phyloP scores from a whole-genome alignment of 2,113 vertebrate species.

The Gymnorhina tibicen region DNA sequence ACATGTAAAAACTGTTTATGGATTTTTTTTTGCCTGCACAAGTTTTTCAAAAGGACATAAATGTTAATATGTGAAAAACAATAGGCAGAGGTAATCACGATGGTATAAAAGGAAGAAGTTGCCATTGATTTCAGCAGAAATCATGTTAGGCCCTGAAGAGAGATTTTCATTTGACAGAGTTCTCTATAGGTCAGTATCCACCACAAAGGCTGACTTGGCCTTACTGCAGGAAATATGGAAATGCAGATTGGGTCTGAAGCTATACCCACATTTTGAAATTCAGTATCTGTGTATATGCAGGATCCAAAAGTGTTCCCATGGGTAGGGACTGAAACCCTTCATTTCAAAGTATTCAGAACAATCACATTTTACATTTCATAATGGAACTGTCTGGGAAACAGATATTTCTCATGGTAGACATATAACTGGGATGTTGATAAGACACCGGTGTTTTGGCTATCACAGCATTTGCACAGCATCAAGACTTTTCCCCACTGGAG shows the following conservation, averaged over 20 bases:
- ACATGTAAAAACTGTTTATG: background rate
- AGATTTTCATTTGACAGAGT: background rate
- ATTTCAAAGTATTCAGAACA: background rate
- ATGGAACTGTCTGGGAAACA: background rate
- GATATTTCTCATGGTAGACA: background rate
- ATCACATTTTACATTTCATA: background rate
- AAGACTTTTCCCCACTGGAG: background rate
- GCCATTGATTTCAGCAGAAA: background rate
- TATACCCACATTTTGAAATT: accelerated
- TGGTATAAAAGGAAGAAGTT: background rate
- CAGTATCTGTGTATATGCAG: background rate
- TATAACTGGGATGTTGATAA: background rate
- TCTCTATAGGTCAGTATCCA: background rate
- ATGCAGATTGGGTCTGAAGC: background rate
- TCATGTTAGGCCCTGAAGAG: background rate
- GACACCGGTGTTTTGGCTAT: background rate
- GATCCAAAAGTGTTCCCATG: background rate
- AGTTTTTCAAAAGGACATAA: background rate
- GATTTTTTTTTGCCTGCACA: background rate
- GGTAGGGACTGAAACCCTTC: background rate
- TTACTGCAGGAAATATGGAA: background rate
- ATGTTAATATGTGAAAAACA: background rate
- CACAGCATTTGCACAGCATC: background rate
- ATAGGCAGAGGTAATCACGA: background rate
- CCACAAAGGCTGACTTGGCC: background rate